These are phyloP conservation scores for Falco columbarius DNA, from an alignment of 2,797 vertebrate species.

Conservation along the genomic window DNA sequence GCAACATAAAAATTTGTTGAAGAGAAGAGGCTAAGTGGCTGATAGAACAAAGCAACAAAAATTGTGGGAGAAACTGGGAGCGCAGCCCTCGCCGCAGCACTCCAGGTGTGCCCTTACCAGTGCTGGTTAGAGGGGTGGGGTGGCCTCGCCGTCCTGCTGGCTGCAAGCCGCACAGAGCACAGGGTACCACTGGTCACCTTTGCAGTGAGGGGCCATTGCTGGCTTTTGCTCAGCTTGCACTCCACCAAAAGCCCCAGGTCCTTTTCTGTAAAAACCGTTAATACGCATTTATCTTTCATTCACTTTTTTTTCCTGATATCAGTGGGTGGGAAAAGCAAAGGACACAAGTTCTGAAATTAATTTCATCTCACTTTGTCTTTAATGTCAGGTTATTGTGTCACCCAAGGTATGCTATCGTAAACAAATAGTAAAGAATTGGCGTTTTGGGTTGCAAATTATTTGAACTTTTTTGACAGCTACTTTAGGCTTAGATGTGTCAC, in stretches of 20 bases:
- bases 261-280: not conserved
- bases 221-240: not conserved
- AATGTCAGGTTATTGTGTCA: not conserved
- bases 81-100: not conserved
- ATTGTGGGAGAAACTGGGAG: not conserved
- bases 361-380: not conserved
- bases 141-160: not conserved
- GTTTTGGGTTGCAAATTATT: not conserved
- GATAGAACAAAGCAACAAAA: not conserved
- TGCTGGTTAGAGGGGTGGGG: not conserved
- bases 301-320: not conserved
- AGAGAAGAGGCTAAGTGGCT: not conserved
- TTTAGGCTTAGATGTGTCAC: not conserved
- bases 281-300: not conserved
- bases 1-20: not conserved
- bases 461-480: not conserved
- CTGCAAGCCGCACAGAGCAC: accelerated
- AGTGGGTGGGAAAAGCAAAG: not conserved
- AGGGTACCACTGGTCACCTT: no score
- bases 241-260: not conserved
- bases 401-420: not conserved
- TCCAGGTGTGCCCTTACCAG: not conserved
- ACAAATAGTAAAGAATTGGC: not conserved
- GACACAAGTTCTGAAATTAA: not conserved
- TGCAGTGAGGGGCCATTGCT: not conserved